Evolutionary conservation across 2,888 invertebrate genomes (phyloP).

Genomic region (Melanotus villosus): DNA sequence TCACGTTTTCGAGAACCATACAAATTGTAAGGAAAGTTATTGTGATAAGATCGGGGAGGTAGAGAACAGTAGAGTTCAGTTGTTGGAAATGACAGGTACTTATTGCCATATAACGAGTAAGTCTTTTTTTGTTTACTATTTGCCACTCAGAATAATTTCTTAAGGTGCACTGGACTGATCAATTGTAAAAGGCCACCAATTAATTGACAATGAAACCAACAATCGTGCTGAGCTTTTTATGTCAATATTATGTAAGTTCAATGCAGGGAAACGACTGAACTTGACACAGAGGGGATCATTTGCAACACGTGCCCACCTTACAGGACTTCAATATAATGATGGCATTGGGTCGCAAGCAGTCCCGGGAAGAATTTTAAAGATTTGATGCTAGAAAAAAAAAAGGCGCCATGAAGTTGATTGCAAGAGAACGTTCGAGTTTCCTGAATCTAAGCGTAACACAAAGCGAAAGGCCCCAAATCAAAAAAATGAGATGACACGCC

Average conservation of each 20-base stretch:
- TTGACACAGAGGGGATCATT: slow-evolving; percentile 56
- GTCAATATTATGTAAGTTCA: slow-evolving; percentile 57
- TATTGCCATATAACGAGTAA: slow-evolving; percentile 3
- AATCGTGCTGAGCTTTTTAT: slow-evolving; percentile 59
- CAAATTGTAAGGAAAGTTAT: slow-evolving; percentile 44
- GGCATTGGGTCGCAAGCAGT: slow-evolving; percentile 8
- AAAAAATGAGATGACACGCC: no score
- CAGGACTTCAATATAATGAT: slow-evolving; percentile 57
- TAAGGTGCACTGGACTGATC: slow-evolving; percentile 3
- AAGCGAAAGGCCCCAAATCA: no score
- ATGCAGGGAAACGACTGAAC: slow-evolving; percentile 61
- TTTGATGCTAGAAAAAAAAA: no score
- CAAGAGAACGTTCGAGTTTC: no score
- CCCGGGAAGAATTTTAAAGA: slow-evolving; percentile 8
- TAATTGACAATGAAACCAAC: slow-evolving; percentile 55
- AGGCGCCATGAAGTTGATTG: no score
- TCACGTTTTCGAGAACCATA: slow-evolving; percentile 53
- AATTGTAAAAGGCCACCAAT: slow-evolving; percentile 42
- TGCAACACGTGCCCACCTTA: slow-evolving; percentile 57
- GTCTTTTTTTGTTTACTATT: neutral
- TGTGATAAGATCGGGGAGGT: neutral
- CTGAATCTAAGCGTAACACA: no score
- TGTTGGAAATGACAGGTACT: neutral
- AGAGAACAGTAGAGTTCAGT: neutral
- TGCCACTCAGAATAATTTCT: neutral